phyloP scores from a whole-genome alignment of 2,888 invertebrate species.

The Pseudeuparius sepicola region DNA sequence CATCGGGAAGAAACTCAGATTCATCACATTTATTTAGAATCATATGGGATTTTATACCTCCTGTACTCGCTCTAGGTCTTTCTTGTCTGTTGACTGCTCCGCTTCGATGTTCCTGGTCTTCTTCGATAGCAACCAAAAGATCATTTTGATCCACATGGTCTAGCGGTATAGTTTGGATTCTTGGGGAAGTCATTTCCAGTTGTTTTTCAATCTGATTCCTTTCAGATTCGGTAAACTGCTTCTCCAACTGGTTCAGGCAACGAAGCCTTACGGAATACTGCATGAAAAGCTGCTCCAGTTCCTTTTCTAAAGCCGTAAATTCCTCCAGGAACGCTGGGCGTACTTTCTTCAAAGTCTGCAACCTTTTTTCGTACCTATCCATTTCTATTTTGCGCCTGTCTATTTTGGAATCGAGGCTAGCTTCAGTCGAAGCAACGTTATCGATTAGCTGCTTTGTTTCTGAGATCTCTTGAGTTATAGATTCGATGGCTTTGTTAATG shows the following conservation, averaged over 20 bases:
- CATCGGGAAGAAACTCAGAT: too few species aligned
- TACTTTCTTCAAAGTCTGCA: conserved; percentile 90
- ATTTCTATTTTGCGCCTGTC: conserved; percentile 84
- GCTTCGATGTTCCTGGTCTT: conserved; percentile 23
- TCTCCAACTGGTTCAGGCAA: conserved; percentile 80
- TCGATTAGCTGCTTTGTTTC: conserved; percentile 69
- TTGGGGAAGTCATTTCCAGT: conserved; percentile 48
- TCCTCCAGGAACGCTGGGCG: conserved; percentile 96
- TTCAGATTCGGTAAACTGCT: conserved; percentile 74
- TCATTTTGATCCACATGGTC: conserved; percentile 26
- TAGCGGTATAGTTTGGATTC: conserved; percentile 45
- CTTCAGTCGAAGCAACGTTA: conserved; percentile 79
- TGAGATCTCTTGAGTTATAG: conserved; percentile 58
- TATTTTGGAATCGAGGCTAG: conserved; percentile 82
- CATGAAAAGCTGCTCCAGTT: conserved; percentile 74
- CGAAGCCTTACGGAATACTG: conserved; percentile 83
- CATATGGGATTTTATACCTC: too few species aligned
- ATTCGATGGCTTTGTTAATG: conserved; percentile 63
- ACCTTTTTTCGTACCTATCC: conserved; percentile 83
- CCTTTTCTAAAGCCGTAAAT: conserved; percentile 78
- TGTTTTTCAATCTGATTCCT: conserved; percentile 67
- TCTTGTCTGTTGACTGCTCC: conserved; percentile 35
- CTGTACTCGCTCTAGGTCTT: conserved; percentile 49
- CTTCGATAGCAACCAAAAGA: conserved; percentile 28
- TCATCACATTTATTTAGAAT: too few species aligned